A percentile compares a stretch with the other conserved stretches of the same genome.
Evolutionary conservation across 2,113 vertebrate genomes (phyloP).

Genomic region (Onychostruthus taczanowskii): DNA sequence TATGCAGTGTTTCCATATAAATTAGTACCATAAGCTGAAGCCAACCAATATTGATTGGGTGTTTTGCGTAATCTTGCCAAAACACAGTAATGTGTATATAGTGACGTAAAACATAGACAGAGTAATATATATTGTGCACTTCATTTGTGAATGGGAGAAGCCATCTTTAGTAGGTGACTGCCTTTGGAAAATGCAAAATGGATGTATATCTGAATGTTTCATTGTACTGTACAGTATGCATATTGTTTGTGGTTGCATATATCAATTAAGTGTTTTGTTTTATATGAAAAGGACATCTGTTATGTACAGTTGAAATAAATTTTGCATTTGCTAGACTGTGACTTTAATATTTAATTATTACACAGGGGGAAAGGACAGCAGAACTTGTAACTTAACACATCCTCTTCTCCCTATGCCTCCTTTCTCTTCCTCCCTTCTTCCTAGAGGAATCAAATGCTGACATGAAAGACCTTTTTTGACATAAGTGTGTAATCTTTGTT

Average conservation of each 20-base stretch:
- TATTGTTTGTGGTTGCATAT: constrained; percentile 84
- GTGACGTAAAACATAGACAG: constrained; percentile 53
- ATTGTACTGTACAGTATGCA: constrained; percentile 85
- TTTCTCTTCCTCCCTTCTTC: neutral
- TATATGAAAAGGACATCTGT: constrained; percentile 82
- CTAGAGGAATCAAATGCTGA: neutral
- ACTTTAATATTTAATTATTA: constrained; percentile 78
- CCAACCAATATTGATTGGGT: constrained; percentile 52
- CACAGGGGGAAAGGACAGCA: constrained; percentile 35
- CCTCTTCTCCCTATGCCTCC: neutral
- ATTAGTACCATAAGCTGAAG: constrained; percentile 36
- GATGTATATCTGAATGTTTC: constrained; percentile 86
- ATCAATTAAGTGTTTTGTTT: constrained; percentile 84
- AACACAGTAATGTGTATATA: constrained; percentile 75
- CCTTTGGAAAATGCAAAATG: constrained; percentile 72
- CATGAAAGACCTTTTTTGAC: neutral
- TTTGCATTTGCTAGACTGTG: constrained; percentile 91
- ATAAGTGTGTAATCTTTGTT: neutral
- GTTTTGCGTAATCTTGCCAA: constrained; percentile 73
- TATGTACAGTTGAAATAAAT: constrained; percentile 99
- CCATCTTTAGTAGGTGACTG: constrained; percentile 78
- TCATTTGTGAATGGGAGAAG: constrained; percentile 86
- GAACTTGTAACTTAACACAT: neutral
- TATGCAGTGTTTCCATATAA: constrained; percentile 53
- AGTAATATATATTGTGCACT: constrained; percentile 83